Evolutionary conservation across 2,888 invertebrate genomes (phyloP), one percentile per base, ranked within the genome.

Genomic region (Acanthococcus lagerstroemiae): DNA sequence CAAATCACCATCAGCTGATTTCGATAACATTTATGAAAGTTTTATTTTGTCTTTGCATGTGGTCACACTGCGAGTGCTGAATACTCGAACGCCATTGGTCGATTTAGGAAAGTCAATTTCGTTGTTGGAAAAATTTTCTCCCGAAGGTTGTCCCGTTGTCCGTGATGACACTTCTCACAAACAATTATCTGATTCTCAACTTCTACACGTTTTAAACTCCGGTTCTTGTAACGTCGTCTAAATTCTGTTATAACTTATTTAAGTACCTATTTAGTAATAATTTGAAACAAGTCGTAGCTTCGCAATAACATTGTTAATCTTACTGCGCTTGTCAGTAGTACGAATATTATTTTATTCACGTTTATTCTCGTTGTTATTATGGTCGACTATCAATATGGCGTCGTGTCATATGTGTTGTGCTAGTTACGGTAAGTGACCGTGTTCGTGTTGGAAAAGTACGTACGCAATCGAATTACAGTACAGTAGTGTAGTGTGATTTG

Each of bases 401-500:
- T 55, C 56, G 56, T 66, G 66, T 56, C 66, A 66, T 66, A 56
- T 44, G 37, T 57, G 66, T 50, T 66, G 66, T 48, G 57, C 56
- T 66, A 19, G 56, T 56, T 66, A 56, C 56, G 66, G 57, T 56
- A 66, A 56, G 66, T 66, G 63, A 63, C 54, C 63, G 63, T 63
- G 54, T 63, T 54, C 37, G 63, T 54, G 63, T 54, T 15, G 17
- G 22, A n/a, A 17, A 27, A 37, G 44, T 27, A 52, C 19, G 37
- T 54, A 52, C 25, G 22, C 12, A 63, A 21, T 63, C n/a, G 37
- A 44, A 24, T 60, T 22, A 37, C 26, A 48, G n/a, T 30, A 63
- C 21, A 17, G 54, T 37, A 37, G 52, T 52, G 37, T 63, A 9
- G 63, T 54, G 63, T 24, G 50, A 24, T 9, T 52, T 37, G 30